phyloP scores from a whole-genome alignment of 2,797 vertebrate species.

The Apogon hyalosoma region DNA sequence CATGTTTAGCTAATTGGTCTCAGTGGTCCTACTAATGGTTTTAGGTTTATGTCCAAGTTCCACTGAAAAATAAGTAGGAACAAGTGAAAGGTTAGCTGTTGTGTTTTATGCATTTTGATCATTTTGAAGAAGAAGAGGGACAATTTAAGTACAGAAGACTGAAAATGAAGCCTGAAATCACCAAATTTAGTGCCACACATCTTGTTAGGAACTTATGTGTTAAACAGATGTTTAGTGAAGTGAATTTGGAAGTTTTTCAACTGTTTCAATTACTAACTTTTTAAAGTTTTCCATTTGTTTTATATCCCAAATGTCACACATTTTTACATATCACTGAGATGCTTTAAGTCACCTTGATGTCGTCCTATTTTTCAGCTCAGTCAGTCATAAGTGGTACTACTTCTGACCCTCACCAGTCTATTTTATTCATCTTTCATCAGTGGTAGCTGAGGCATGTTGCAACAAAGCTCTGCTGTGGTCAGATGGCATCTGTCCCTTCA shows the following conservation, averaged over 20 bases:
- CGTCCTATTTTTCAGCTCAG: conserved; percentile 47
- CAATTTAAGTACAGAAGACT: conserved; percentile 31
- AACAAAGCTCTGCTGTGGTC: conserved; percentile 64
- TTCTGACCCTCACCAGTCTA: conserved; percentile 38
- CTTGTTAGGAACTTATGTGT: conserved; percentile 44
- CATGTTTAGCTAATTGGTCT: conserved; percentile 71
- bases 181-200: conserved; percentile 53
- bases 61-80: conserved; percentile 56
- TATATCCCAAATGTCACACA: conserved; percentile 27
- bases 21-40: conserved; percentile 73
- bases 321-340: conserved; percentile 33
- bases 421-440: conserved; percentile 59
- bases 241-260: conserved; percentile 38
- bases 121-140: conserved; percentile 37
- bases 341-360: conserved; percentile 29
- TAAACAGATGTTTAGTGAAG: conserved; percentile 58
- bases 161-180: conserved; percentile 58
- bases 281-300: conserved; percentile 30
- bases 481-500: conserved; percentile 70
- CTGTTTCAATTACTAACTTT: conserved; percentile 27
- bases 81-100: conserved; percentile 27
- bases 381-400: conserved; percentile 47
- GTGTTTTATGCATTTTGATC: conserved; percentile 58
- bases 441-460: conserved; percentile 54
- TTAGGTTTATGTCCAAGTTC: conserved; percentile 64